Base-by-base conservation (phyloP, 35 echinoderm and acorn worm genomes). In the Heliocidaris tuberculata region DNA sequence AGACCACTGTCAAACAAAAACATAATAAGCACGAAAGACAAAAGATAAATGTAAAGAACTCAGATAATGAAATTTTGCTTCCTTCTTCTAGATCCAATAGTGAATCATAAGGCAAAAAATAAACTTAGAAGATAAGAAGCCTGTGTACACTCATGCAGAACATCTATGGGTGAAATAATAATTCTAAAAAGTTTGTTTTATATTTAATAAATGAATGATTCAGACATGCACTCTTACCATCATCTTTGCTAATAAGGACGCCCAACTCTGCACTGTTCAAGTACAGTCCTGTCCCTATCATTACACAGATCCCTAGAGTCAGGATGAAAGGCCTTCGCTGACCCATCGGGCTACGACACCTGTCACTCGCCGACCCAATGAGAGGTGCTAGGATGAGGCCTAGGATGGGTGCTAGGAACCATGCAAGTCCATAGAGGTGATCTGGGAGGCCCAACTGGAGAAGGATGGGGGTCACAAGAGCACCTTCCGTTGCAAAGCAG, bases 401-500 rank as follows among this genome's bases (percentile, higher is more conserved):
- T 47, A 98, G 92, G 49, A 96, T 95, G 31, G 97, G 97, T 31
- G 96, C 97, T 16, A 97, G 60, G 27, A 98, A 49, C 97, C 97
- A 98, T 1, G 95, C 97, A 32, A 98, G 86, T 86, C 97, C 97
- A 92, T 98, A 98, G 13, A 98, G 59, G 9, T 95, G 35, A 86
- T 97, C 47, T 21, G 97, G 97, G 1, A 98, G 96, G 12, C 97
- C 97, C 47, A 98, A 89, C 70, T 96, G 93, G 5, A 98, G 86
- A 16, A 98, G 85, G 29, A 97, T 96, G 9, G 97, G 97, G 5
- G 94, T 97, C 21, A 98, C 97, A 4, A 98, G 86, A 48, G 97
- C 97, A 13, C 96, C 97, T 94, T 98, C 97, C 48, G 96, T 97
- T 4, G 97, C 96, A 47, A 96, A 98, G 70, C 96, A 95, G 17